A percentile compares a stretch with the other conserved stretches of the same genome.
These are phyloP conservation scores for Coecobrya sp. DNA, from an alignment of 2,888 invertebrate species.

Conservation along the genomic window DNA sequence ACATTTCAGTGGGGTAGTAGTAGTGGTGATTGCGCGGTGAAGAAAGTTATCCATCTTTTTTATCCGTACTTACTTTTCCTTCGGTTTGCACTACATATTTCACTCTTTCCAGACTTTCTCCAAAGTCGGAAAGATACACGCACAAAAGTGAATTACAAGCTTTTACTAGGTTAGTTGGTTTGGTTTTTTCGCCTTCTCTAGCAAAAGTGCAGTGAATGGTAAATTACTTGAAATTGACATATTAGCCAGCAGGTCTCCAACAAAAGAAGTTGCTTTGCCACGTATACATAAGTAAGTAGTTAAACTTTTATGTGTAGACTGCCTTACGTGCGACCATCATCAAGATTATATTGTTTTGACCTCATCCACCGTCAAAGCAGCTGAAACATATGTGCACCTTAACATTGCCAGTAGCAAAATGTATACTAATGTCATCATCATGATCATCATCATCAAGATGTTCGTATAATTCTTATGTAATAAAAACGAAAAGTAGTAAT, in stretches of 20 bases:
- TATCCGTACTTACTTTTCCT: background rate
- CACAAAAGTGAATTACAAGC: conserved; percentile 7
- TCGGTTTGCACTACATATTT: background rate
- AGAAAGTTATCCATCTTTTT: conserved; percentile 36
- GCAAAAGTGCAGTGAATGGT: conserved; percentile 40
- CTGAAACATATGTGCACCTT: background rate
- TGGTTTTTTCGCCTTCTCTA: background rate
- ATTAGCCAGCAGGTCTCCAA: conserved; percentile 52
- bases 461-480: conserved; percentile 7
- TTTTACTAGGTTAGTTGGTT: conserved; percentile 25
- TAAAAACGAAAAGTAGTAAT: conserved; percentile 12
- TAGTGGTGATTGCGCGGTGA: background rate
- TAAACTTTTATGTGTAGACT: background rate
- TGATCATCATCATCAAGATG: background rate
- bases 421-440: conserved; percentile 22
- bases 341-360: conserved; percentile 18
- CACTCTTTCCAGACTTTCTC: background rate
- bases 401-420: background rate
- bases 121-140: conserved; percentile 9
- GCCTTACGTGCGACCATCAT: background rate
- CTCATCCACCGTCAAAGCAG: background rate
- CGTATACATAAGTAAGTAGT: background rate
- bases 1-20: background rate
- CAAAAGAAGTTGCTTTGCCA: background rate
- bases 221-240: conserved; percentile 72